Base-by-base conservation (phyloP, 2,888 invertebrate genomes). In the Leistus spinibarbis region DNA sequence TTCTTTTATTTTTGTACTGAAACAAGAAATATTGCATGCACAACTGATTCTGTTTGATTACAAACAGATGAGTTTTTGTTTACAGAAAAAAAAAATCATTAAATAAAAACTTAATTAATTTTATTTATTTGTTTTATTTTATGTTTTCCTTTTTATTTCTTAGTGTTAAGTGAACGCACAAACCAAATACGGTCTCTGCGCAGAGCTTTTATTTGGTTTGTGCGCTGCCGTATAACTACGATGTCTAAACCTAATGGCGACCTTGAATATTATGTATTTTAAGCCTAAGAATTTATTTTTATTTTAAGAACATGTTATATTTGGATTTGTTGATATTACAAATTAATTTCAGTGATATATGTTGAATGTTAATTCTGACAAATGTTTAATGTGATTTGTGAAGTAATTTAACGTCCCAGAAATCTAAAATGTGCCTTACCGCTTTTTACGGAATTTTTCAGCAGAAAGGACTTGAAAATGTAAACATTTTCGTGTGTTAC, bases 21-120 rank as follows among this genome's bases (percentile, higher is more conserved):
- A 60, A 16, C 19, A 60, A 60, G 4, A 60, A 60, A 60, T 60
- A 63, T 20, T 63, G 63, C 70, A 65, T 72, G 72, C 65, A 72
- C 57, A 65, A 66, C 57, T 62, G 24, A 20, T 69, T 69, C 54
- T 64, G 65, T 60, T 69, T 24, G 60, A 54, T 60, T 60, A 73
- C 67, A 73, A 65, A 22, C 56, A 66, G 57, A 73, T 24, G 67
- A 56, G 63, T 63, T 71, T 72, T 67, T 73, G 66, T 67, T 73
- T 73, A 22, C 24, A 40, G 40, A 0, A 27, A 20, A 64, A 73
- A 54, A 23, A 53, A 66, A 54, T 73, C 73, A 67, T 64, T 60
- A 67, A 73, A 73, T 67, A 67, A 73, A 73, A 73, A 73, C 72
- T 67, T 73, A 67, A 20, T 73, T 67, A 73, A 73, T 73, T 64